Evolutionary conservation across 1,140 invertebrate species (phyloP).

Genomic region (Camponotus vicinus): DNA sequence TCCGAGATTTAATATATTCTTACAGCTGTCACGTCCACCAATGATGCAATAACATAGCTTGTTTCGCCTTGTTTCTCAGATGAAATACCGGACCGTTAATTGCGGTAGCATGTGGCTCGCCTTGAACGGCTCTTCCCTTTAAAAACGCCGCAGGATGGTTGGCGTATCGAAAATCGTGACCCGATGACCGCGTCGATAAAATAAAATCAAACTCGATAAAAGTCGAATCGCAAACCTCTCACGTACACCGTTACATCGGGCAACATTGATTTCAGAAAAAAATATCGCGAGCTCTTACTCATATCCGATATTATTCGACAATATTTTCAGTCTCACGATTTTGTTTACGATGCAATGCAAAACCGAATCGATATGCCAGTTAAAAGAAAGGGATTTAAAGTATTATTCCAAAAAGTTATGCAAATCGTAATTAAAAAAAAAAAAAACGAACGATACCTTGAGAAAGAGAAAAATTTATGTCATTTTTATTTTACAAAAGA

Average conservation of each 20-base stretch:
- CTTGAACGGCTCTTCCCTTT: constrained; percentile 68
- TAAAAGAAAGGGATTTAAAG: neutral
- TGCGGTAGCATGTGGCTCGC: constrained; percentile 57
- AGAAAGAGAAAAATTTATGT: neutral
- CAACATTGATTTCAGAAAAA: neutral
- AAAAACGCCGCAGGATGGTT: constrained; percentile 31
- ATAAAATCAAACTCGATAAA: neutral
- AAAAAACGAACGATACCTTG: neutral
- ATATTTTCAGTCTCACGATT: neutral
- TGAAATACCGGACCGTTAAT: constrained; percentile 70
- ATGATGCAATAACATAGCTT: constrained; percentile 69
- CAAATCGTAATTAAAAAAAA: neutral
- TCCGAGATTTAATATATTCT: constrained; percentile 58
- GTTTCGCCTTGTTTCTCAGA: constrained; percentile 68
- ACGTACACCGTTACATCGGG: neutral
- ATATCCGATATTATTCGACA: neutral
- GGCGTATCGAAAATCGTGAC: constrained; percentile 33
- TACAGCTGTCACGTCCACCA: constrained; percentile 27
- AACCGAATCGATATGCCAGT: neutral
- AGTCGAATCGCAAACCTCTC: neutral
- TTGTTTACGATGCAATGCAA: neutral
- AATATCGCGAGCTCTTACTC: neutral
- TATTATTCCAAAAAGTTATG: neutral
- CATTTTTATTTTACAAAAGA: neutral
- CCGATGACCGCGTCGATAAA: neutral